Conservation (phyloP, 1,140 invertebrate genomes). For the Brachionus paranguensis region DNA sequence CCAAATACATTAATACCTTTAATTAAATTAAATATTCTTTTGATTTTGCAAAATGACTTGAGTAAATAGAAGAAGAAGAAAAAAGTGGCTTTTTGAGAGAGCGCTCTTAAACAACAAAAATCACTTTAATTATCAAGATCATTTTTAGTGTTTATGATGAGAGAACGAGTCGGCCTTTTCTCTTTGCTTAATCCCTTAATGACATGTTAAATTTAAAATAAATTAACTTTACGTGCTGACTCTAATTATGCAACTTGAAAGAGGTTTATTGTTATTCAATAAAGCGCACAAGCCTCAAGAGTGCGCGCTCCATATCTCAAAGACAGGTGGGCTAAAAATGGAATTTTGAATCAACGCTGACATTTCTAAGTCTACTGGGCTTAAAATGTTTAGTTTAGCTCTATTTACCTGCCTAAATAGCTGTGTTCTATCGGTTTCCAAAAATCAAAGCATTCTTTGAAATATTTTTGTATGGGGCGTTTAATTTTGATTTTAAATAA, state of each 20-base stretch:
- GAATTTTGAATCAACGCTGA: background rate
- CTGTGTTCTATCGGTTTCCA: background rate
- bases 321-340: constrained; percentile 7
- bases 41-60: constrained; percentile 2
- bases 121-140: constrained; percentile 27
- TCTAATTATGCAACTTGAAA: constrained; percentile 4
- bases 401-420: constrained; percentile 28
- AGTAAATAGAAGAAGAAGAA: background rate
- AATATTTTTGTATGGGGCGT: background rate
- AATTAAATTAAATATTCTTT: constrained; percentile 29
- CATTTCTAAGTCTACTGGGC: background rate
- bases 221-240: constrained; percentile 31
- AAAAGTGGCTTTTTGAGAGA: background rate
- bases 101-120: background rate
- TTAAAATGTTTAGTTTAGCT: constrained; percentile 33
- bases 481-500: constrained; percentile 6
- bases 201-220: constrained; percentile 18
- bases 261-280: background rate
- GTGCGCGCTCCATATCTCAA: background rate
- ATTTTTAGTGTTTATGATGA: constrained; percentile 30
- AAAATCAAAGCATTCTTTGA: constrained; percentile 28
- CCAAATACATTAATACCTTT: constrained; percentile 9
- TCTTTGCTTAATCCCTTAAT: constrained; percentile 2
- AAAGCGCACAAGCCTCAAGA: background rate
- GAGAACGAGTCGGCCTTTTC: background rate